Conservation (phyloP, 2,888 invertebrate species). For the Meghimatium bilineatum region DNA sequence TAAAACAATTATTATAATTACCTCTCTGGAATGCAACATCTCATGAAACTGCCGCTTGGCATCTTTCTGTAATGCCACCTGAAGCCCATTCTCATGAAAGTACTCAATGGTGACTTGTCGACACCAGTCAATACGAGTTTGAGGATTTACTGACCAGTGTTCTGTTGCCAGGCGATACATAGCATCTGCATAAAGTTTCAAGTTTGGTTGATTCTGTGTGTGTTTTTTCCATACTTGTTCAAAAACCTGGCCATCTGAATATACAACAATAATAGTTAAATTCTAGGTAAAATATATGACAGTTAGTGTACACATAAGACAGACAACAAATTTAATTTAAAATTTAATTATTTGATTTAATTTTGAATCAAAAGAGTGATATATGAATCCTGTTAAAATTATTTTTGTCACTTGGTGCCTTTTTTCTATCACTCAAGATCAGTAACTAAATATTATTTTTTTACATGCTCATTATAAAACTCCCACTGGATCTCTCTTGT, state of each 20-base stretch:
- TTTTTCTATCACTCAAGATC: no score
- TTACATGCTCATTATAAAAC: no score
- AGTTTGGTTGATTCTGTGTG: constrained; percentile 61
- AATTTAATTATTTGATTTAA: no score
- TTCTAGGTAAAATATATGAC: neutral
- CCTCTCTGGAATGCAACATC: neutral
- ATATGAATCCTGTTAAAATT: no score
- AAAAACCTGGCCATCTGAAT: constrained; percentile 61
- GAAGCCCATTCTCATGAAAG: constrained; percentile 68
- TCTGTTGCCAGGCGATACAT: constrained; percentile 74
- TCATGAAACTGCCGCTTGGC: constrained; percentile 36
- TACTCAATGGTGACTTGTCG: constrained; percentile 67
- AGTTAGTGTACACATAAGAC: neutral
- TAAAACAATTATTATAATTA: neutral
- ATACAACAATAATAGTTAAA: constrained; percentile 21
- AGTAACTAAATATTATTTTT: no score
- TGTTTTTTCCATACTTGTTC: constrained; percentile 72
- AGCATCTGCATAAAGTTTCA: constrained; percentile 72
- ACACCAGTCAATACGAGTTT: constrained; percentile 74
- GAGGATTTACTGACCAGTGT: constrained; percentile 70
- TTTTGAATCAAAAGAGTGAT: no score
- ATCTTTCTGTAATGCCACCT: constrained; percentile 69
- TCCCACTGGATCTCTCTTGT: no score
- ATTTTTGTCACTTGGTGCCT: no score
- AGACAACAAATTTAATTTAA: neutral